Percentiles rank a stretch among this genome's conserved stretches.
Conservation (phyloP, 2,113 vertebrate species). For the Muntiacus reevesi region DNA sequence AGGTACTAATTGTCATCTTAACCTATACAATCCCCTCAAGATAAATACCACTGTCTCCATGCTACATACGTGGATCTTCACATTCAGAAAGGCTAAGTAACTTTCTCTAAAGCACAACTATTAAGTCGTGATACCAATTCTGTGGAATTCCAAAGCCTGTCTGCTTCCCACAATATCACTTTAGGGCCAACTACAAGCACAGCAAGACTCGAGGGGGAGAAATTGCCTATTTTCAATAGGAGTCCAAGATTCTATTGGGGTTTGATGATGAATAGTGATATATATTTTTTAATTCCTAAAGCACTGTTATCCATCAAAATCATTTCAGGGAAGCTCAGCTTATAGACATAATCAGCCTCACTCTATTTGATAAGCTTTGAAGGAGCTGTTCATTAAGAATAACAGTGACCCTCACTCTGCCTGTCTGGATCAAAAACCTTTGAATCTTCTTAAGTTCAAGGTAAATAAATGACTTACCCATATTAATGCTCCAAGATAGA, state of each 20-base stretch:
- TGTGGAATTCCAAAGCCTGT: not conserved
- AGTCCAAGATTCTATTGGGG: not conserved
- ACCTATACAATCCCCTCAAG: not conserved
- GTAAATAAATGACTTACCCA: conserved; percentile 48
- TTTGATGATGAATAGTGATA: not conserved
- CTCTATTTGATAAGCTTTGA: conserved; percentile 26
- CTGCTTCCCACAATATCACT: not conserved
- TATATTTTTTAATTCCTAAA: conserved; percentile 23
- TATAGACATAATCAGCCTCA: not conserved
- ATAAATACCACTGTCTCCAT: not conserved
- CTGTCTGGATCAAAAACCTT: conserved; percentile 13
- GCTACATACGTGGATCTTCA: not conserved
- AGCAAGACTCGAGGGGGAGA: not conserved
- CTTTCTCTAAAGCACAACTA: not conserved
- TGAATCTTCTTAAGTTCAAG: conserved; percentile 43
- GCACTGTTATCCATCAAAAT: not conserved
- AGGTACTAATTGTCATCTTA: not conserved
- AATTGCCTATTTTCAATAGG: not conserved
- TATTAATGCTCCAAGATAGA: not conserved
- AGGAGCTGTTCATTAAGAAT: conserved; percentile 36
- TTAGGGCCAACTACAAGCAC: not conserved
- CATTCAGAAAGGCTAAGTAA: not conserved
- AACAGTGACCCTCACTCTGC: conserved; percentile 23
- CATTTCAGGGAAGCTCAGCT: not conserved
- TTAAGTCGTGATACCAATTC: not conserved